Evolutionary conservation across 2,113 vertebrate genomes (phyloP), one percentile per base, ranked within the genome.

Genomic region (Bolborhynchus lineola): DNA sequence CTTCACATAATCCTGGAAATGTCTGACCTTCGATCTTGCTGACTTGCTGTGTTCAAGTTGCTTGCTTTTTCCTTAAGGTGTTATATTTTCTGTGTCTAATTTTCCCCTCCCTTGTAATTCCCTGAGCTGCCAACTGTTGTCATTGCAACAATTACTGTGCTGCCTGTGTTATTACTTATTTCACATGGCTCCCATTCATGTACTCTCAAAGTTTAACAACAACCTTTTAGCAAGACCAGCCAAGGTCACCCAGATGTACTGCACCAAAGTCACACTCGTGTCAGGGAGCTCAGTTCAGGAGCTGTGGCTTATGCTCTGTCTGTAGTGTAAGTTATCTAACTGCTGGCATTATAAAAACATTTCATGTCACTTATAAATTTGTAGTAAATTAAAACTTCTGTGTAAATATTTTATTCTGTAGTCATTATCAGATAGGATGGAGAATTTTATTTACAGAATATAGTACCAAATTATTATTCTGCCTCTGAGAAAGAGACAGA

Each of bases 91-190:
- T 31, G 19, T 8, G 6, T 26, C 55, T 59, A 5, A 44, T 11
- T 67, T 81, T 42, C 1, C 6, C 9, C 3, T 9, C 3, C 14
- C 68, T 65, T 10, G 19, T 26, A 64, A 55, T 75, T 92, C 50
- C 60, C 60, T 71, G 71, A 93, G n/a, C 76, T 95, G 88, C 76
- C 80, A 88, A 4, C 68, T 81, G 7, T 24, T 81, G 37, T 37
- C 86, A 65, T 57, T 70, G 68, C 60, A 88, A 92, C 42, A 78
- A 81, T 86, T 94, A 83, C 60, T 92, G 91, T 93, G 90, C 80
- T 88, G 46, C 60, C 49, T 35, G 7, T 81, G 37, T 83, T 86
- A 83, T 74, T 83, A n/a, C 41, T 92, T 88, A 69, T 65, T 90
- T 90, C 47, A 42, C 17, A 25, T 63, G 49, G 41, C 37, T 97